A percentile compares a stretch with the other conserved stretches of the same genome.
phyloP scores from a whole-genome alignment of 2,888 invertebrate genomes.

The Pristionchus maxplancki region DNA sequence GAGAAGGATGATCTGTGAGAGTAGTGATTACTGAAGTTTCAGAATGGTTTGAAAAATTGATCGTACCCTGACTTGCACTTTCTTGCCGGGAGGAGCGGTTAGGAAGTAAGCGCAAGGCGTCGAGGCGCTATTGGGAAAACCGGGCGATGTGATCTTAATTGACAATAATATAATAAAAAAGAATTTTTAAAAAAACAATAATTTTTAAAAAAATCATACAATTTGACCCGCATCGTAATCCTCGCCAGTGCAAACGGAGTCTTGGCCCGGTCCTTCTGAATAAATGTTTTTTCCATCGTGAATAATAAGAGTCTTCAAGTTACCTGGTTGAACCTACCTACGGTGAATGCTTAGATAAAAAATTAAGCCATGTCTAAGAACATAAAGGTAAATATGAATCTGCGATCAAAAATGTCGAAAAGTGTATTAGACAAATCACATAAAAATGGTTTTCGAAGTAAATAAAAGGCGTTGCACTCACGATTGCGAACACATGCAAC shows the following conservation, averaged over 20 bases:
- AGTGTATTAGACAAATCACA: too few relatives aligned
- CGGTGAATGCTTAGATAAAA: too few relatives aligned
- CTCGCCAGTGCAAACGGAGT: neutral
- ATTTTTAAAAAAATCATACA: neutral
- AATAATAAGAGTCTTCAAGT: neutral
- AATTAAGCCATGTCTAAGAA: too few relatives aligned
- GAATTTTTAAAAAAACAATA: neutral
- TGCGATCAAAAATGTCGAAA: too few relatives aligned
- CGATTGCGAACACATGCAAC: neutral
- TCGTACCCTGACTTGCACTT: neutral
- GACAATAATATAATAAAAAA: too few relatives aligned
- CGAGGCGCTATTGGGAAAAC: neutral
- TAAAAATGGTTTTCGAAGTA: too few relatives aligned
- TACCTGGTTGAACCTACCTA: too few relatives aligned
- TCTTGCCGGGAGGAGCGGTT: neutral
- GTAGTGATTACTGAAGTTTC: too few relatives aligned
- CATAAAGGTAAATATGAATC: too few relatives aligned
- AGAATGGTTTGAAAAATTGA: neutral
- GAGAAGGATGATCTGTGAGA: neutral
- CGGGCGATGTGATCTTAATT: neutral
- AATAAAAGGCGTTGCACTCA: too few relatives aligned
- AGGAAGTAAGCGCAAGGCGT: neutral
- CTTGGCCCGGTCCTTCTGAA: neutral
- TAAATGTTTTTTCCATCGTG: too few relatives aligned
- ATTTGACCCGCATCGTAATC: neutral